Percentiles rank a stretch among this genome's conserved stretches.
These are phyloP conservation scores for Bufo gargarizans DNA, from an alignment of 2,113 vertebrate species.

Conservation along the genomic window DNA sequence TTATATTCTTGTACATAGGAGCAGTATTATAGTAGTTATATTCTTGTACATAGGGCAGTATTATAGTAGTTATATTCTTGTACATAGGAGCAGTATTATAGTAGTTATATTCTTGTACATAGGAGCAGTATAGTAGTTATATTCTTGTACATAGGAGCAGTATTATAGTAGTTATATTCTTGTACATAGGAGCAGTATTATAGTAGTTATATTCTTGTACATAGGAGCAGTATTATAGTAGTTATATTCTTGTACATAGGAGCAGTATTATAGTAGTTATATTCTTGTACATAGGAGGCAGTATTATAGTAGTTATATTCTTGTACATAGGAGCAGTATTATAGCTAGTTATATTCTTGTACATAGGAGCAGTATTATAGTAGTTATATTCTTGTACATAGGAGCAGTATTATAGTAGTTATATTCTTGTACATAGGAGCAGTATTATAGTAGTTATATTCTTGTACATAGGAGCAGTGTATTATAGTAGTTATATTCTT, in stretches of 20 bases:
- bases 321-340: conserved; percentile 1
- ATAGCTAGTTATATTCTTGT: neutral
- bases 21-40: too few relatives aligned
- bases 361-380: neutral
- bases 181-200: neutral
- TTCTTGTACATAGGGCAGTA: neutral
- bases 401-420: neutral
- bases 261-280: neutral
- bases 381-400: neutral
- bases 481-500: conserved; percentile 11
- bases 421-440: neutral
- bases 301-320: conserved; percentile 15
- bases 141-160: neutral
- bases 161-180: conserved; percentile 11
- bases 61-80: neutral
- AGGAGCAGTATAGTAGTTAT: neutral
- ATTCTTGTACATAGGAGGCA: neutral
- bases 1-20: too few relatives aligned
- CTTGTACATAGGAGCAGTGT: neutral
- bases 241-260: conserved; percentile 7
- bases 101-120: neutral
- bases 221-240: conserved; percentile 9
- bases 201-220: neutral
- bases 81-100: neutral
- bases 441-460: neutral